phyloP scores from a whole-genome alignment of 1,140 invertebrate genomes.

The Bombyx mori region DNA sequence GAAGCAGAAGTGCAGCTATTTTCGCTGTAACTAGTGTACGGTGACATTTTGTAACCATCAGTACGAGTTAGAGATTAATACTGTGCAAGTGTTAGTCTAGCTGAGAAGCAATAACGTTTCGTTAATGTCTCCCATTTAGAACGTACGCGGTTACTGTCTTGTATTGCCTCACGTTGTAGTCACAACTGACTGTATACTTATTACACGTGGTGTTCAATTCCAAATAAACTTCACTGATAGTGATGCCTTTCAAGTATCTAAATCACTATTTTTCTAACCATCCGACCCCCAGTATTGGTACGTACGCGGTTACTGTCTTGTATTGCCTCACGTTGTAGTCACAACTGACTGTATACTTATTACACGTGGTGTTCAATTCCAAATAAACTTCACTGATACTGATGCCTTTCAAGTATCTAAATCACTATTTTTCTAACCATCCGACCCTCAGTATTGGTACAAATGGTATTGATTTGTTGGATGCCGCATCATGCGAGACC shows the following conservation, averaged over 20 bases:
- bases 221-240: constrained; percentile 28
- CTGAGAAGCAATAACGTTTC: constrained; percentile 57
- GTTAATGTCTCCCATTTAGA: constrained; percentile 61
- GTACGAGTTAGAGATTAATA: constrained; percentile 57
- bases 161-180: constrained; percentile 34
- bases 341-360: no score
- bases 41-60: constrained; percentile 24
- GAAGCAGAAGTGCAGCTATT: neutral
- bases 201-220: constrained; percentile 40
- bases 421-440: no score
- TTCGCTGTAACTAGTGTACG: constrained; percentile 32
- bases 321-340: no score
- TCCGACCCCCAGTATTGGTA: constrained; percentile 7
- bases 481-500: constrained; percentile 44
- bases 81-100: constrained; percentile 51
- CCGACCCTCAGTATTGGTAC: constrained; percentile 56
- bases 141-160: constrained; percentile 51
- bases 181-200: constrained; percentile 38
- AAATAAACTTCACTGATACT: neutral
- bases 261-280: constrained; percentile 51
- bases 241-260: constrained; percentile 37
- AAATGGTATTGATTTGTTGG: constrained; percentile 63
- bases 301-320: no score
- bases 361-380: no score
- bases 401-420: no score